Evolutionary conservation across 2,888 invertebrate genomes (phyloP).

Genomic region (Hemaris fuciformis): DNA sequence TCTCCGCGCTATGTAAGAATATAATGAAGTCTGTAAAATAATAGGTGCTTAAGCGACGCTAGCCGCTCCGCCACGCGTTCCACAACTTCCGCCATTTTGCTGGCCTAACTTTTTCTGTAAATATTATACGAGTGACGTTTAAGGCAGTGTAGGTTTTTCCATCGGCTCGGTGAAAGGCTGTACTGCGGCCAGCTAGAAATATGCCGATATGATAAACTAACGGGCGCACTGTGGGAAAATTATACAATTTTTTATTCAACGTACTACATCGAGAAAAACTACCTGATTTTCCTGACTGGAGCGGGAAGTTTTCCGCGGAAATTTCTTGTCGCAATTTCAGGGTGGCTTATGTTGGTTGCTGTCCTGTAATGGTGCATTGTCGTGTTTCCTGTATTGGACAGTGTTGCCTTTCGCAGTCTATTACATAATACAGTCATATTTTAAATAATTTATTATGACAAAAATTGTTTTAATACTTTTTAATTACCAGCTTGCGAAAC

Average conservation of each 20-base stretch:
- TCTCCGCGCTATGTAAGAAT: no score
- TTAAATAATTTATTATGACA: no score
- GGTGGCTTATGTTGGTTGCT: neutral
- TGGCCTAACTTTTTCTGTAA: slow-evolving; percentile 71
- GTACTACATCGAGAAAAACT: slow-evolving; percentile 13
- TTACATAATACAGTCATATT: no score
- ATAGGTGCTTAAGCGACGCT: neutral
- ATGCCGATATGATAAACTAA: slow-evolving; percentile 66
- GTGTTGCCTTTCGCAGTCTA: neutral
- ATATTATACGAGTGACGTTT: slow-evolving; percentile 66
- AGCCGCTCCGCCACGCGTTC: neutral
- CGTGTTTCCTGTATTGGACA: neutral
- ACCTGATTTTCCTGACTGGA: slow-evolving; percentile 7
- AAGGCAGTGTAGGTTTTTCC: slow-evolving; percentile 78
- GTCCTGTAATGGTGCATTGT: neutral
- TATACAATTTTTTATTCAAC: slow-evolving; percentile 10
- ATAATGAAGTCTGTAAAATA: no score
- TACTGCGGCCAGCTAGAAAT: slow-evolving; percentile 65
- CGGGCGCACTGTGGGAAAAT: slow-evolving; percentile 58
- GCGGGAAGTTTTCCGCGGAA: neutral
- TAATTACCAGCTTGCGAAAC: no score
- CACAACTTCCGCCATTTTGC: slow-evolving; percentile 36
- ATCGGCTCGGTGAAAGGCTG: slow-evolving; percentile 73
- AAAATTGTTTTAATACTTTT: no score
- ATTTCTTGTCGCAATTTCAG: neutral